Evolutionary conservation across 2,797 vertebrate genomes (phyloP).

Genomic region (Cossypha niveicapilla): DNA sequence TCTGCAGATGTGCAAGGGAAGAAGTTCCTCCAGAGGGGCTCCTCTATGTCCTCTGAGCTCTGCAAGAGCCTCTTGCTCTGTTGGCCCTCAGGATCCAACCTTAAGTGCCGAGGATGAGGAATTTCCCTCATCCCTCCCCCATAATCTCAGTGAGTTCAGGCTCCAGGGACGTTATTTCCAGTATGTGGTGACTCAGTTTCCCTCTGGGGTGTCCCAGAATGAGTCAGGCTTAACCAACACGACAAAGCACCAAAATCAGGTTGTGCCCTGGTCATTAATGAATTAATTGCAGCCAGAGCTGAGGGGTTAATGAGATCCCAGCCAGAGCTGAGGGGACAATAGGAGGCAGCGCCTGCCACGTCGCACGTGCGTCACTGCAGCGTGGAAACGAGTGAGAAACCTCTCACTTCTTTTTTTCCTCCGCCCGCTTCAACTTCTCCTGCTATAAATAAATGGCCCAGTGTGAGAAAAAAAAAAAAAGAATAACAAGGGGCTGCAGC

Average conservation of each 20-base stretch:
- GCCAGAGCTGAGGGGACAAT: background rate
- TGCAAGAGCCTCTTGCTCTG: background rate
- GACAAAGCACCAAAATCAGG: background rate
- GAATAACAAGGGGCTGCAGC: conserved; percentile 51
- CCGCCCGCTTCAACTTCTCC: background rate
- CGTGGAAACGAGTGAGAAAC: conserved; percentile 56
- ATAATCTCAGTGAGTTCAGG: background rate
- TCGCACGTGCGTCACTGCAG: conserved; percentile 55
- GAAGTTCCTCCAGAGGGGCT: background rate
- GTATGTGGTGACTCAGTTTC: background rate
- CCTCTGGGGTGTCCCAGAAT: background rate
- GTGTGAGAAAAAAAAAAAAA: conserved; percentile 74
- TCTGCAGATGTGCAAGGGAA: background rate
- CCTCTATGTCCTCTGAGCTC: background rate
- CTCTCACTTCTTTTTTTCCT: background rate
- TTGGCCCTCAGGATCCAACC: background rate
- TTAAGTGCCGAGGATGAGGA: background rate
- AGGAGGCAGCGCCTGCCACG: background rate
- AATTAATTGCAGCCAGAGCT: background rate
- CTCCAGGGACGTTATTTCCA: rapidly evolving
- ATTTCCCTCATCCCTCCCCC: background rate
- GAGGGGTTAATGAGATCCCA: conserved; percentile 14
- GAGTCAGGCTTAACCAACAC: background rate
- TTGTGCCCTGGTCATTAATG: background rate
- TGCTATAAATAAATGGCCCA: conserved; percentile 73